Conservation (phyloP, 2,888 invertebrate genomes). For the Rhagophthalmus giganteus region DNA sequence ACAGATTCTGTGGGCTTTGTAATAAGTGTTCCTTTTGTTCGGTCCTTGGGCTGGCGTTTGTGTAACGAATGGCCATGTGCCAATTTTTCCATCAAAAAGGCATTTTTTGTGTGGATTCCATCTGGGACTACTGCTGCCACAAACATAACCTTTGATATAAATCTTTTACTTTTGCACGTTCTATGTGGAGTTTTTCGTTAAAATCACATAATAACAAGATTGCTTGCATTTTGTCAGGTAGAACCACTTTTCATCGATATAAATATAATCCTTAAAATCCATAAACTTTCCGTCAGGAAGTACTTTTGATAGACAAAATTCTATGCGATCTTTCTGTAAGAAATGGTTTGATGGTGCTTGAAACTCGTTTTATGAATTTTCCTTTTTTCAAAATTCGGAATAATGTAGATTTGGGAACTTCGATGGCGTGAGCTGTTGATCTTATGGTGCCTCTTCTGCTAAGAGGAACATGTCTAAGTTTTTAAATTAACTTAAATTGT, state of each 20-base stretch:
- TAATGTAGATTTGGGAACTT: constrained; percentile 6
- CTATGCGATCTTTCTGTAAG: background rate
- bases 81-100: constrained; percentile 2
- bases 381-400: constrained; percentile 2
- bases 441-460: constrained; percentile 1
- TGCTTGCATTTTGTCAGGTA: constrained; percentile 12
- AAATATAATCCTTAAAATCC: constrained; percentile 11
- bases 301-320: constrained; percentile 3
- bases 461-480: constrained; percentile 2
- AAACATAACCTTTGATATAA: constrained; percentile 20
- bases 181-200: constrained; percentile 10
- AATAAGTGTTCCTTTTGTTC: constrained; percentile 13
- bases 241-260: constrained; percentile 18
- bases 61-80: constrained; percentile 12
- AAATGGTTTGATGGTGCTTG: background rate
- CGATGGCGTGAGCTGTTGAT: background rate
- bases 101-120: constrained; percentile 7
- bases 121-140: constrained; percentile 7
- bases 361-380: constrained; percentile 1
- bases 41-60: constrained; percentile 11
- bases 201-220: constrained; percentile 4
- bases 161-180: constrained; percentile 16
- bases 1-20: constrained; percentile 2
- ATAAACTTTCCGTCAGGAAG: constrained; percentile 2
- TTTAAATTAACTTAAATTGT: background rate